Conservation (phyloP, 2,113 vertebrate genomes). For the Ophiodon elongatus region DNA sequence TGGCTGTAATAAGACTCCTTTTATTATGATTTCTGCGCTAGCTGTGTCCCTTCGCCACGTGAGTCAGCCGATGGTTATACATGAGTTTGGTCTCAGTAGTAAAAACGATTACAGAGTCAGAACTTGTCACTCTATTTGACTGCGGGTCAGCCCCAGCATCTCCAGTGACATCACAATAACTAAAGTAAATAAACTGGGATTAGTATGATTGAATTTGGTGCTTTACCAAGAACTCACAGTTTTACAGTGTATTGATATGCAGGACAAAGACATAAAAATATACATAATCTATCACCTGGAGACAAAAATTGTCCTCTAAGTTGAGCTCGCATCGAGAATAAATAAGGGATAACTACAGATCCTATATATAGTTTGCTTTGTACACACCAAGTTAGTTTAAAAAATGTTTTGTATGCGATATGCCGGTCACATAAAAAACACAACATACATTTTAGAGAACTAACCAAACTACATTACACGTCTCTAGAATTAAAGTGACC, state of each 20-base stretch:
- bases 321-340: not conserved
- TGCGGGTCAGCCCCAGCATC: not conserved
- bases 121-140: conserved; percentile 15
- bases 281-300: not conserved
- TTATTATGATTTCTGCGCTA: conserved; percentile 75
- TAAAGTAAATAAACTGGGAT: not conserved
- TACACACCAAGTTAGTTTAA: not conserved
- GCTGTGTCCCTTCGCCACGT: conserved; percentile 33
- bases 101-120: conserved; percentile 14
- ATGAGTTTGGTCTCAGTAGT: conserved; percentile 29
- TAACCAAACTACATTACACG: not conserved
- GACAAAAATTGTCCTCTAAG: no score
- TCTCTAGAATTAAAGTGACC: not conserved
- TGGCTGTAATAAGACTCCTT: conserved; percentile 76
- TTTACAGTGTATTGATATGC: not conserved
- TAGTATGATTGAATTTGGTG: not conserved
- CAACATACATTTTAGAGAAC: not conserved
- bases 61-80: conserved; percentile 31
- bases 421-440: no score
- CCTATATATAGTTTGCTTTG: not conserved
- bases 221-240: not conserved
- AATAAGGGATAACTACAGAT: not conserved
- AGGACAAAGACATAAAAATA: not conserved
- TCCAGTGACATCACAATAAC: not conserved
- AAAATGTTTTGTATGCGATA: not conserved